A percentile compares a stretch with the other conserved stretches of the same genome.
Evolutionary conservation across 2,888 invertebrate species (phyloP).

Genomic region (Exocentrus adspersus): DNA sequence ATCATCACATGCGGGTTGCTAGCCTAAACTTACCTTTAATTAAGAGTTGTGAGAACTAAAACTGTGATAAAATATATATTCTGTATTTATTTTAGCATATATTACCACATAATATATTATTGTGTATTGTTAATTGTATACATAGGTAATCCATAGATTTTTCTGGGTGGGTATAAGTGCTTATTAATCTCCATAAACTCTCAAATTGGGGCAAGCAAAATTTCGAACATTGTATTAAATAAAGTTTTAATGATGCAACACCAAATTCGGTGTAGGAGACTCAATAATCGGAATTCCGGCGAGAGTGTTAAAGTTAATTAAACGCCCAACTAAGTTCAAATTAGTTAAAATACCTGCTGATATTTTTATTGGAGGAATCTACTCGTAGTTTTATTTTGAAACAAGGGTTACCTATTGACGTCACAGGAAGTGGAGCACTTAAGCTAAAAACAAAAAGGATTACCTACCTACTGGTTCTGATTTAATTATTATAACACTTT

Average conservation of each 20-base stretch:
- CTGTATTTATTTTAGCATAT: no score
- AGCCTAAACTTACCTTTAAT: not conserved
- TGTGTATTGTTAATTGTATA: no score
- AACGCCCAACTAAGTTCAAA: constrained; percentile 2
- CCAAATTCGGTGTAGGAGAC: not conserved
- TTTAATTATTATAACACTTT: no score
- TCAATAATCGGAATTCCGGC: not conserved
- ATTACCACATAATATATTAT: no score
- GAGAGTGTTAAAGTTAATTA: not conserved
- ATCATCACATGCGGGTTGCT: constrained; percentile 14
- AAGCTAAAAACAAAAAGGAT: not conserved
- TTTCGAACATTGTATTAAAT: not conserved
- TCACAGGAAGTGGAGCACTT: not conserved
- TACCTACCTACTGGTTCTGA: not conserved
- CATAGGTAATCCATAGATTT: no score
- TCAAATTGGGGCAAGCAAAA: no score
- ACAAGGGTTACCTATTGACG: not conserved
- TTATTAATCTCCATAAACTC: no score
- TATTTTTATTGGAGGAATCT: constrained; percentile 5
- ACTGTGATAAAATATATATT: constrained; percentile 15
- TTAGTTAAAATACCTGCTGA: constrained; percentile 19
- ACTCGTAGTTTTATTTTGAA: not conserved
- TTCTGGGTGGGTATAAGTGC: no score
- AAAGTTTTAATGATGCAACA: not conserved
- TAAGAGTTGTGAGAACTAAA: not conserved